These are phyloP conservation scores for Scaptodrosophila lebanonensis DNA, from an alignment of 1,140 invertebrate genomes.

Conservation along the genomic window DNA sequence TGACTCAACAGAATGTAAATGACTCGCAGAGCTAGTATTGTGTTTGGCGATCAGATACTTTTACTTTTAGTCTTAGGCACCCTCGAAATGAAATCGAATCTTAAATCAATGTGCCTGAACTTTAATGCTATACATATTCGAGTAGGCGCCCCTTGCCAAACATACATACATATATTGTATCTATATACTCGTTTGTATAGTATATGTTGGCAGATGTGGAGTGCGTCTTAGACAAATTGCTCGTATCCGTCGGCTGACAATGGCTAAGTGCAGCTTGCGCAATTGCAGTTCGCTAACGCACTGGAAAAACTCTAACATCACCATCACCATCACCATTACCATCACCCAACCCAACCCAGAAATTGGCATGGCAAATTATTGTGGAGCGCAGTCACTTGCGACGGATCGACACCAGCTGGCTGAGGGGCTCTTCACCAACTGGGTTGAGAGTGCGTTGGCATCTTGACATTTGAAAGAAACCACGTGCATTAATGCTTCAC, in stretches of 20 bases:
- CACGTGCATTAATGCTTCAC: too few species aligned
- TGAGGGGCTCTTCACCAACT: too few species aligned
- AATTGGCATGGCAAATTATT: constrained; percentile 26
- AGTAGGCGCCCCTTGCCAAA: too few species aligned
- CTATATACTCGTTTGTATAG: neutral
- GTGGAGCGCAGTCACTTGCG: too few species aligned
- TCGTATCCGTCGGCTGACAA: constrained; percentile 43
- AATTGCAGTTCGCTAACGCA: constrained; percentile 32
- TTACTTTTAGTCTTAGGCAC: constrained; percentile 46
- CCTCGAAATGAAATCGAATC: too few species aligned
- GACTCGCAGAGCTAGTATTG: too few species aligned
- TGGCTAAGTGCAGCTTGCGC: neutral
- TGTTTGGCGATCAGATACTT: constrained; percentile 39
- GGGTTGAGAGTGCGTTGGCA: constrained; percentile 16
- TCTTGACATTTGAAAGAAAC: constrained; percentile 36
- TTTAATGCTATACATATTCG: constrained; percentile 17
- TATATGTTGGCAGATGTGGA: constrained; percentile 24
- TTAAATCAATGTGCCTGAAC: constrained; percentile 33
- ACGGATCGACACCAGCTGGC: too few species aligned
- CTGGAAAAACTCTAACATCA: constrained; percentile 13
- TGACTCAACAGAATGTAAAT: constrained; percentile 58
- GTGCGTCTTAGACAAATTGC: constrained; percentile 58
- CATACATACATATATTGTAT: constrained; percentile 13
- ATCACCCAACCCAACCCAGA: constrained; percentile 1
- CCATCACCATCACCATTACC: constrained; percentile 21